Evolutionary conservation across 2,888 invertebrate species (phyloP).

Genomic region (Melikaiella ostensackeni): DNA sequence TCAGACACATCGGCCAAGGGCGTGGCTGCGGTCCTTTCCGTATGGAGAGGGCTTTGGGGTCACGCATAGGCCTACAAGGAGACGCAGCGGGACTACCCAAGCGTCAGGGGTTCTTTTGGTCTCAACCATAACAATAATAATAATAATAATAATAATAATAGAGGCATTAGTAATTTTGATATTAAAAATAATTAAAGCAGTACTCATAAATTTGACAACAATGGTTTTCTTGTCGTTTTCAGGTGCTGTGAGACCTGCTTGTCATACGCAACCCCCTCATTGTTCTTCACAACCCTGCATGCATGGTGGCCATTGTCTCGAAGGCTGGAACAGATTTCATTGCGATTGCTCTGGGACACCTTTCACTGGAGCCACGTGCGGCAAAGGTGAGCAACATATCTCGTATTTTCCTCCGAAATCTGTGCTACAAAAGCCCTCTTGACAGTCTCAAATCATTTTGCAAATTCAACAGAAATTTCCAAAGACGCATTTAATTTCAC

Average conservation of each 20-base stretch:
- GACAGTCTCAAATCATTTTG: too few relatives aligned
- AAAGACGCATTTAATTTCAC: too few relatives aligned
- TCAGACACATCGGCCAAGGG: too few relatives aligned
- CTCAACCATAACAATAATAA: too few relatives aligned
- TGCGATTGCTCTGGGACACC: constrained; percentile 95
- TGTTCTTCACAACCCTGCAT: constrained; percentile 93
- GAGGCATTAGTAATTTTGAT: not conserved
- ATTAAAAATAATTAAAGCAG: not conserved
- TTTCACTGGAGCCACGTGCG: constrained; percentile 94
- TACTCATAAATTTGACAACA: constrained; percentile 29
- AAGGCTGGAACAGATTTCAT: constrained; percentile 96
- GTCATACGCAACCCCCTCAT: constrained; percentile 88
- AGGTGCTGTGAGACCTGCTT: constrained; percentile 94
- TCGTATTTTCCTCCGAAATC: too few relatives aligned
- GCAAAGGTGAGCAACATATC: constrained; percentile 81
- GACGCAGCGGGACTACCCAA: too few relatives aligned
- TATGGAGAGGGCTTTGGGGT: too few relatives aligned
- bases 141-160: too few relatives aligned
- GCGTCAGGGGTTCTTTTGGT: too few relatives aligned
- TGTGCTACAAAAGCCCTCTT: not conserved
- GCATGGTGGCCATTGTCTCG: constrained; percentile 91
- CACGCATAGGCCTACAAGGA: too few relatives aligned
- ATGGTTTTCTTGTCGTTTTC: constrained; percentile 55
- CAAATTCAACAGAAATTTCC: too few relatives aligned
- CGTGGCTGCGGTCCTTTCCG: too few relatives aligned